Conservation (phyloP, 2,797 vertebrate genomes). For the Acrossocheilus fasciatus region DNA sequence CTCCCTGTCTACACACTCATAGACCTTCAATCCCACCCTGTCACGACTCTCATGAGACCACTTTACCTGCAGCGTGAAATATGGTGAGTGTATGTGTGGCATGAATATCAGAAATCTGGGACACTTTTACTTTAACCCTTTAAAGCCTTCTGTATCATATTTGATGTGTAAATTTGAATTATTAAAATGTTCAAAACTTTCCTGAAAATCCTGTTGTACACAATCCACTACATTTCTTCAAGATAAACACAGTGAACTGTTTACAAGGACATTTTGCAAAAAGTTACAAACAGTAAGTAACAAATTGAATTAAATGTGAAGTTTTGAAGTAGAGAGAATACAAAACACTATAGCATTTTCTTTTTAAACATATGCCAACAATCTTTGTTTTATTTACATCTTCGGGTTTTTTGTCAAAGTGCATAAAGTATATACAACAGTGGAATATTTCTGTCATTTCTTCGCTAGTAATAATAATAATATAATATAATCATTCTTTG, state of each 20-base stretch:
- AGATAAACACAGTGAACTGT: neutral
- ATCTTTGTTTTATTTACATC: no score
- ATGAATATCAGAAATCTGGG: neutral
- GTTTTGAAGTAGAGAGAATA: no score
- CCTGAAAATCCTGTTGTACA: neutral
- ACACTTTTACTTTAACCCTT: neutral
- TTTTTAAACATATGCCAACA: no score
- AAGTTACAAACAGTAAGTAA: no score
- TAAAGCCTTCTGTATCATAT: neutral
- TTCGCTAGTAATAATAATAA: neutral
- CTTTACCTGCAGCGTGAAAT: conserved; percentile 64
- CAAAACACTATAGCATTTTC: neutral
- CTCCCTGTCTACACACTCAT: conserved; percentile 79
- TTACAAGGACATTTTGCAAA: no score
- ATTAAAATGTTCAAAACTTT: neutral
- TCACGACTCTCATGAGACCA: conserved; percentile 75
- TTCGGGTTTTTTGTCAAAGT: no score
- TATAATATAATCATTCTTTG: neutral
- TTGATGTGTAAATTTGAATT: neutral
- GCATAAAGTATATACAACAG: no score
- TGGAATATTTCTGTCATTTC: no score
- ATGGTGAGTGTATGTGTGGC: conserved; percentile 8
- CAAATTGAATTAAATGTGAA: no score
- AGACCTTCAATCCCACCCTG: conserved; percentile 74
- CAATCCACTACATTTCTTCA: neutral